Evolutionary conservation across 1,140 invertebrate genomes (phyloP).

Genomic region (Brachionus rubens): DNA sequence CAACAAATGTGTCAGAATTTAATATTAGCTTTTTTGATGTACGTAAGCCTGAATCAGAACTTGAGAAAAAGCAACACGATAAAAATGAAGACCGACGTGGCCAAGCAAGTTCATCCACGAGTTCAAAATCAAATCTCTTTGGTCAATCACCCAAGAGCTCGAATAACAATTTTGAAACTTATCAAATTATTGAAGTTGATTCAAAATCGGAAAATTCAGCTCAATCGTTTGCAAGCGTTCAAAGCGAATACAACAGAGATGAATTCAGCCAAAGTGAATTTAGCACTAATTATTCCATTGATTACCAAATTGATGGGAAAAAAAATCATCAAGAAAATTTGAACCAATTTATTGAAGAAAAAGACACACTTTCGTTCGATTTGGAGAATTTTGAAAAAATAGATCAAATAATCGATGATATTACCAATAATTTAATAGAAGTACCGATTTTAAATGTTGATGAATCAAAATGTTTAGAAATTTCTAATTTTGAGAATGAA

Average conservation of each 20-base stretch:
- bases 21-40: not conserved
- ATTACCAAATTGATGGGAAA: not conserved
- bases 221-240: not conserved
- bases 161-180: not conserved
- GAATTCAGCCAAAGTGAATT: not conserved
- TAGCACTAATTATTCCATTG: not conserved
- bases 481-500: not conserved
- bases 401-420: slow-evolving; percentile 1
- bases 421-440: not conserved
- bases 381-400: not conserved
- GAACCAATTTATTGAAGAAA: not conserved
- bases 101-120: too few species aligned
- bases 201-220: not conserved
- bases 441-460: not conserved
- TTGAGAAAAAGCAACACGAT: not conserved
- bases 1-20: slow-evolving; percentile 3
- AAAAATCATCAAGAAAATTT: not conserved
- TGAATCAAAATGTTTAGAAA: not conserved
- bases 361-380: not conserved
- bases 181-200: not conserved
- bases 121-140: not conserved
- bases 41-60: not conserved
- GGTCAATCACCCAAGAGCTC: not conserved
- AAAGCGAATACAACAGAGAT: not conserved
- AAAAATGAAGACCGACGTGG: not conserved